Conservation (phyloP, 2,888 invertebrate species). For the Hypena proboscidalis region DNA sequence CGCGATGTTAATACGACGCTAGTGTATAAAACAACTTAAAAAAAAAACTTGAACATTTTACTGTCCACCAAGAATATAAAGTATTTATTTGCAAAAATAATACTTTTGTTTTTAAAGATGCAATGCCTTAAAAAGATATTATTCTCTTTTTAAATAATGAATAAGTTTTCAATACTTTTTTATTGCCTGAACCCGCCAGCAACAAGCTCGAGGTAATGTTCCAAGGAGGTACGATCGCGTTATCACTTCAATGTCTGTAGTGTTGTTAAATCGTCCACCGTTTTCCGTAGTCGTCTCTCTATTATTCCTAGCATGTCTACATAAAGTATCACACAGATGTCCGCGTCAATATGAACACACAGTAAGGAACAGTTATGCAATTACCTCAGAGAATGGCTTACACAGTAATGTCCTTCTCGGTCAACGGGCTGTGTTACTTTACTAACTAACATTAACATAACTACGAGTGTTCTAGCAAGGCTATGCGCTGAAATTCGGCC, state of each 20-base stretch:
- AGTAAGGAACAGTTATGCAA: constrained; percentile 65
- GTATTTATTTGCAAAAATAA: too few relatives aligned
- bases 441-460: constrained; percentile 47
- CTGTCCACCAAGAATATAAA: too few relatives aligned
- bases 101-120: too few relatives aligned
- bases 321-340: constrained; percentile 44
- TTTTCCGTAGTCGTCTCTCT: constrained; percentile 18
- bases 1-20: constrained; percentile 14
- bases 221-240: too few relatives aligned
- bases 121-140: too few relatives aligned
- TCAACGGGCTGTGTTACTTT: constrained; percentile 53
- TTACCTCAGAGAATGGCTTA: constrained; percentile 60
- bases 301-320: constrained; percentile 26
- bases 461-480: constrained; percentile 48
- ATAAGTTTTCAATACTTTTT: too few relatives aligned
- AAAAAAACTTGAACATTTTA: too few relatives aligned
- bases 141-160: too few relatives aligned
- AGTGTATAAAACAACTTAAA: constrained; percentile 2
- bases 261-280: too few relatives aligned
- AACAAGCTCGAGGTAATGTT: too few relatives aligned
- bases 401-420: constrained; percentile 59
- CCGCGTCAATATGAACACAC: constrained; percentile 32
- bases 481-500: constrained; percentile 49
- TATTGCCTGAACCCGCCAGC: too few relatives aligned
- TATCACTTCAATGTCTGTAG: too few relatives aligned